phyloP scores from a whole-genome alignment of 2,113 vertebrate genomes.

The Glareola pratincola region DNA sequence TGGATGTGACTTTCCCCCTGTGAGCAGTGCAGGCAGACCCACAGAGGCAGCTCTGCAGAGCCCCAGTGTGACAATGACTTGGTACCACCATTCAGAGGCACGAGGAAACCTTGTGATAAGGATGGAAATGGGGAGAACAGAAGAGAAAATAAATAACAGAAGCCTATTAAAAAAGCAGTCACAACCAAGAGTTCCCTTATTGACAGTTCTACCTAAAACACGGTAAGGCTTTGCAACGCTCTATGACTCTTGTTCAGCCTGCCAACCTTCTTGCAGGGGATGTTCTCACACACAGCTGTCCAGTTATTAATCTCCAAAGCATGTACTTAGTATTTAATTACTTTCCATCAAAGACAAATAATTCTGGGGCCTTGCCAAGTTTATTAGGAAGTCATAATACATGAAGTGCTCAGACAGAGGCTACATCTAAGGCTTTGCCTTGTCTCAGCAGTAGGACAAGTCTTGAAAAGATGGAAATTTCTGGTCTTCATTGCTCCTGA shows the following conservation, averaged over 20 bases:
- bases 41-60: not conserved
- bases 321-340: not conserved
- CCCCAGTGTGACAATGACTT: not conserved
- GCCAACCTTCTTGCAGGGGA: not conserved
- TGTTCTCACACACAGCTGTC: not conserved
- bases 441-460: not conserved
- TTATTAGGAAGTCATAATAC: not conserved
- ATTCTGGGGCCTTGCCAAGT: not conserved
- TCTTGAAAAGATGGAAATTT: not conserved
- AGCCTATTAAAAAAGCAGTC: not conserved
- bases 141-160: not conserved
- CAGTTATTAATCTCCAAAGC: not conserved
- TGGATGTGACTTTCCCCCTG: not conserved
- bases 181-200: not conserved
- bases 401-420: not conserved
- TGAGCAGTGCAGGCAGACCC: not conserved
- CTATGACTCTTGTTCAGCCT: not conserved
- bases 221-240: fast-evolving
- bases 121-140: not conserved
- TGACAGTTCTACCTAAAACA: not conserved
- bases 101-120: not conserved
- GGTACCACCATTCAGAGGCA: not conserved
- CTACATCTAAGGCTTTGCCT: not conserved
- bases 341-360: not conserved
- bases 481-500: not conserved